Conservation (phyloP, 2,797 vertebrate genomes). For the Staurois parvus region DNA sequence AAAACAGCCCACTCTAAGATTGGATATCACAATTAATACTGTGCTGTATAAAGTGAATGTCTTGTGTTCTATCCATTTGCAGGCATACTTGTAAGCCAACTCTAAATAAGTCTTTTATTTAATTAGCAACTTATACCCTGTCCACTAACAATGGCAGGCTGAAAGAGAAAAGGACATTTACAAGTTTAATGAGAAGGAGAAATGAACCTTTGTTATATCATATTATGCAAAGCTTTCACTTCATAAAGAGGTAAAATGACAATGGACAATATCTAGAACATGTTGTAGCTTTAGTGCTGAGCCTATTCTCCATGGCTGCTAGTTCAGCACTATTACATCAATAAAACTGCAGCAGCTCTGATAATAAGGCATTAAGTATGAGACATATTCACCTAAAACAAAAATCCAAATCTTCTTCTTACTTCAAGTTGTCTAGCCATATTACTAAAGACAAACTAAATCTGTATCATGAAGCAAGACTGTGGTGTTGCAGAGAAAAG, state of each 20-base stretch:
- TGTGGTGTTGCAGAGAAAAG: background rate
- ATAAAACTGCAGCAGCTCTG: background rate
- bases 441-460: background rate
- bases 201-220: background rate
- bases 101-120: slow-evolving; percentile 4
- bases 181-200: slow-evolving; percentile 30
- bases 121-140: slow-evolving; percentile 20
- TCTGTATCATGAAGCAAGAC: background rate
- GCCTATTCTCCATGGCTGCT: background rate
- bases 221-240: slow-evolving; percentile 21
- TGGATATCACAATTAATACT: slow-evolving; percentile 7
- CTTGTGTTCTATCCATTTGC: background rate
- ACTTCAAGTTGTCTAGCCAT: background rate
- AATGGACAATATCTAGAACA: background rate
- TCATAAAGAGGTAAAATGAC: background rate
- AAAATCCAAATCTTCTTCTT: background rate
- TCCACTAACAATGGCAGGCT: background rate
- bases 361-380: background rate
- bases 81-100: background rate
- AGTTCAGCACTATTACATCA: background rate
- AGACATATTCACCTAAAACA: background rate
- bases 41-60: background rate
- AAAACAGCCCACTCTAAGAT: background rate
- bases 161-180: slow-evolving; percentile 33
- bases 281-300: background rate